Evolutionary conservation across 2,888 invertebrate genomes (phyloP).

Genomic region (Matsumyia berberina): DNA sequence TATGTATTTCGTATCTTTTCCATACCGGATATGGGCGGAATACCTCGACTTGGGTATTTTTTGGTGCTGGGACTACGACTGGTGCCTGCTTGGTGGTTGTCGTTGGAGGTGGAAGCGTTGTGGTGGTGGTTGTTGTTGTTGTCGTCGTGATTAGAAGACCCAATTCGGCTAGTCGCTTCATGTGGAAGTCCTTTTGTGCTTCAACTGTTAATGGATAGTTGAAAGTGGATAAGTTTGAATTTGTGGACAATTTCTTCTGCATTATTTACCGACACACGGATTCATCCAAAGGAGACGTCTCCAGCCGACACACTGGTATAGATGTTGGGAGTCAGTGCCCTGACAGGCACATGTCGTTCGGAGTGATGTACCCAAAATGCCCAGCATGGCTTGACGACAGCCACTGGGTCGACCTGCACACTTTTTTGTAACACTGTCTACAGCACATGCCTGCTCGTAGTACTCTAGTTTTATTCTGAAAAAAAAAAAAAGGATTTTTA

Average conservation of each 20-base stretch:
- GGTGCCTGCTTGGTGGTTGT: constrained; percentile 81
- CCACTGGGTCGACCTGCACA: constrained; percentile 94
- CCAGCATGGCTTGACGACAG: constrained; percentile 93
- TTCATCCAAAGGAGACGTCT: constrained; percentile 95
- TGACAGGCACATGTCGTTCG: constrained; percentile 95
- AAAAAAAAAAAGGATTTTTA: not conserved
- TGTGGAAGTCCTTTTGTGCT: constrained; percentile 94
- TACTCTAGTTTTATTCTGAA: constrained; percentile 91
- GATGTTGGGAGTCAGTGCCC: constrained; percentile 92
- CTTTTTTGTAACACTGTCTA: constrained; percentile 94
- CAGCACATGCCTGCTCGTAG: constrained; percentile 96
- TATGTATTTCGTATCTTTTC: constrained; percentile 35
- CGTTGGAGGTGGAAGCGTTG: constrained; percentile 85
- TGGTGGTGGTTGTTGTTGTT: constrained; percentile 85
- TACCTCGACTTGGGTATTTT: constrained; percentile 80
- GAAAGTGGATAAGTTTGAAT: not conserved
- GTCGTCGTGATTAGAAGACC: constrained; percentile 85
- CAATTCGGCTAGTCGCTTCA: constrained; percentile 86
- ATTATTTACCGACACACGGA: constrained; percentile 94
- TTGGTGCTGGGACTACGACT: constrained; percentile 81
- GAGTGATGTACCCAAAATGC: constrained; percentile 94
- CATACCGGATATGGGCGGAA: constrained; percentile 79
- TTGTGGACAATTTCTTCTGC: not conserved
- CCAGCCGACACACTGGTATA: constrained; percentile 96
- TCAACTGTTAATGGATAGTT: constrained; percentile 87